Conservation (phyloP, 2,888 invertebrate species). For the Iphiclides podalirius region DNA sequence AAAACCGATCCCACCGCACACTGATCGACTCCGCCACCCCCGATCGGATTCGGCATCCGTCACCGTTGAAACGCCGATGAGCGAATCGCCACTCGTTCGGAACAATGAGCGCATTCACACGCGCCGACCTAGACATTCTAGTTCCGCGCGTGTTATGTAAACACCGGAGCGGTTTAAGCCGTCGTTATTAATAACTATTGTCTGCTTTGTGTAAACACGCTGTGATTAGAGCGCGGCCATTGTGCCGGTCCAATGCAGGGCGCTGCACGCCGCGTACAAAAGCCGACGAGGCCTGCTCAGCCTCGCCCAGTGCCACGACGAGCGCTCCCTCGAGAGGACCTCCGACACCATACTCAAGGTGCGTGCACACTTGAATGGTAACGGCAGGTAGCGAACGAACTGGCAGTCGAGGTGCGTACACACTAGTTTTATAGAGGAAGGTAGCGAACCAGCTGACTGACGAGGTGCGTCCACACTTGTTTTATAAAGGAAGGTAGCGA, state of each 20-base stretch:
- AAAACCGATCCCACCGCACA: no score
- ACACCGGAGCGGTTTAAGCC: constrained; percentile 67
- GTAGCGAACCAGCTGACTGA: no score
- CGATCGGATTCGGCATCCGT: no score
- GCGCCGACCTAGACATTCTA: constrained; percentile 59
- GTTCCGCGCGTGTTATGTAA: constrained; percentile 63
- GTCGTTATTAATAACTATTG: constrained; percentile 72
- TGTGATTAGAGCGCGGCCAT: constrained; percentile 48
- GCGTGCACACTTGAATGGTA: constrained; percentile 26
- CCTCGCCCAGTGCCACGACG: constrained; percentile 67
- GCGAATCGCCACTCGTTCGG: no score
- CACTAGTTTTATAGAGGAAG: no score
- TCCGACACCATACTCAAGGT: constrained; percentile 72
- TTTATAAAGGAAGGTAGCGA: no score
- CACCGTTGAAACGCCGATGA: no score
- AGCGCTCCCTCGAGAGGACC: constrained; percentile 52
- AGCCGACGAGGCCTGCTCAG: constrained; percentile 67
- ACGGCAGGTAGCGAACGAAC: no score
- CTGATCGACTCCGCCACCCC: no score
- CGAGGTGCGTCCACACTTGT: no score
- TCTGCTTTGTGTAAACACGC: constrained; percentile 59
- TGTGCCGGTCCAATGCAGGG: constrained; percentile 60
- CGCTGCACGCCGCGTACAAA: constrained; percentile 75
- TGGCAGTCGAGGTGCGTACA: no score
- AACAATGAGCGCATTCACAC: constrained; percentile 36